A percentile compares a stretch with the other conserved stretches of the same genome.
Evolutionary conservation across 2,797 vertebrate genomes (phyloP).

Genomic region (Enteromius viviparus): DNA sequence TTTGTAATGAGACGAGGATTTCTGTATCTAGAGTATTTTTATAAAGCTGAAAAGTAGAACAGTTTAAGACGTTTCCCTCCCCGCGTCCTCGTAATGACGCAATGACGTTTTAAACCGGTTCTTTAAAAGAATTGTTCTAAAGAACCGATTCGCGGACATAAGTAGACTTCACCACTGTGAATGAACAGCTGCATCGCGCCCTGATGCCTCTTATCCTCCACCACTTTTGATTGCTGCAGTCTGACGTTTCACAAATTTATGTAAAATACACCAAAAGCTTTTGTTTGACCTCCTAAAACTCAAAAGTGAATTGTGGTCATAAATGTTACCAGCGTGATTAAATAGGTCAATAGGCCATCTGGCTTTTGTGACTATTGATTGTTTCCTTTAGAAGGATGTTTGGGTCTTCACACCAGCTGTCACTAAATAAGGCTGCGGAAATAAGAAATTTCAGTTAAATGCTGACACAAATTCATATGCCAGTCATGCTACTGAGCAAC

Average conservation of each 20-base stretch:
- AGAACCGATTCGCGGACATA: background rate
- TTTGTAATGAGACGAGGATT: background rate
- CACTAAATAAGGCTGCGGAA: background rate
- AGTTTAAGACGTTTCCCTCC: background rate
- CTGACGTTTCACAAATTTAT: background rate
- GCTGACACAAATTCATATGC: background rate
- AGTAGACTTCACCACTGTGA: background rate
- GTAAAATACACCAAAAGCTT: background rate
- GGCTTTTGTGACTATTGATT: background rate
- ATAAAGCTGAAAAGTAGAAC: background rate
- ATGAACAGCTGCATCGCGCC: background rate
- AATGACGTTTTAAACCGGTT: constrained; percentile 1
- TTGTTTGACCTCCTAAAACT: background rate
- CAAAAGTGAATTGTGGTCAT: background rate
- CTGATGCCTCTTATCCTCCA: background rate
- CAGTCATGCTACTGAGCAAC: background rate
- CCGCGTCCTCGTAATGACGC: background rate
- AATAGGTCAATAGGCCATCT: background rate
- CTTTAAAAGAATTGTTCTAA: background rate
- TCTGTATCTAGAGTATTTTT: background rate
- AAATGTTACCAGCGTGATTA: background rate
- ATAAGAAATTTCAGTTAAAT: background rate
- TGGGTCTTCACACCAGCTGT: background rate
- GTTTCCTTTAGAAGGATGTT: background rate
- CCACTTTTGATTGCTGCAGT: background rate